Base-by-base conservation (phyloP, 2,888 invertebrate genomes). In the Athetis lepigone region DNA sequence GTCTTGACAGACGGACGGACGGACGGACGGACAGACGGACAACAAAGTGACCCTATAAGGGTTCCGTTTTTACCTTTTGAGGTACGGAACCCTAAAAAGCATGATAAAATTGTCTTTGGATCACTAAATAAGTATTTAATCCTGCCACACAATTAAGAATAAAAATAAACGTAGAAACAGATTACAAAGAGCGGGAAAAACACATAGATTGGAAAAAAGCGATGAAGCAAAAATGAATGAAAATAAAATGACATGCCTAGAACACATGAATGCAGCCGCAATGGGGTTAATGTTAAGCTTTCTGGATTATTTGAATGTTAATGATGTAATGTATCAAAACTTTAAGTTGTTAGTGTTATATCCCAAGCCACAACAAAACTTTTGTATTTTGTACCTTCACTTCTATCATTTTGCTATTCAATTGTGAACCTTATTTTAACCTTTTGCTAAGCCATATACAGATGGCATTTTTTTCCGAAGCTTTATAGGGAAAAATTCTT, bases 331-430 rank as follows among this genome's bases (percentile, higher is more conserved):
- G 85, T 74, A 70, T 66, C 64, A 80, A 65, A 77, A 62, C 55
- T 75, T 66, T 57, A 67, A 65, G 56, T 76, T 84, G 86, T 90
- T 88, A 90, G 88, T 90, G 81, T 87, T 62, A 69, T 68, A 77
- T 88, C 92, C 92, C 91, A 94, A 93, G 93, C 94, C 94, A 95
- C 94, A 95, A 95, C 94, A 95, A 95, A 90, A 94, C 94, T 94
- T 94, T 94, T 88, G 47, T 75, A 81, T 75, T 74, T 57, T 75
- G 74, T 83, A 82, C 84, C 72, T 79, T 51, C 73, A 76, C 84
- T 90, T 86, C 84, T 88, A 86, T 82, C 86, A 87, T 88, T 90
- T 90, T 87, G 83, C 81, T 75, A 63, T 60, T 67, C 8, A 23
- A 43, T 36, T n/a, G 16, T 25, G 16, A 16, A 59, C 19, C 23